Percentiles rank a stretch among this genome's conserved stretches.
phyloP scores from a whole-genome alignment of 2,888 invertebrate species.

The Pseudolycoriella hygida region DNA sequence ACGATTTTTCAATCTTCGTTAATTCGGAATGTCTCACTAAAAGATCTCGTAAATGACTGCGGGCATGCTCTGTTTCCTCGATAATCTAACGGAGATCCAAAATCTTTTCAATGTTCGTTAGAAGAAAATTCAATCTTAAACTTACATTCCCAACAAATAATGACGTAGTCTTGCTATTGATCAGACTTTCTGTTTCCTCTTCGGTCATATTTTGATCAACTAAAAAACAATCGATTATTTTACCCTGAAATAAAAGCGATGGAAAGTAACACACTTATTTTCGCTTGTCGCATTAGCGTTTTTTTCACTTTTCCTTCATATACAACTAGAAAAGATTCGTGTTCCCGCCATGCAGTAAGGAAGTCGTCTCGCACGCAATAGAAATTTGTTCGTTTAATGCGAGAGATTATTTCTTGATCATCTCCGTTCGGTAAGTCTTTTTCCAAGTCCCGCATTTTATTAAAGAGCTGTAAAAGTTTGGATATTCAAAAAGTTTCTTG shows the following conservation, averaged over 20 bases:
- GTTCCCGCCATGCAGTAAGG: conserved; percentile 25
- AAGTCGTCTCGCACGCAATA: conserved; percentile 27
- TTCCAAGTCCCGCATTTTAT: conserved; percentile 24
- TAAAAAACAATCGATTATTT: conserved; percentile 10
- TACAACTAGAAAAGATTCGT: conserved; percentile 23
- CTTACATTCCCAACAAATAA: conserved; percentile 28
- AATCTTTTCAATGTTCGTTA: too few relatives aligned
- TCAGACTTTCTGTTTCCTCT: conserved; percentile 27
- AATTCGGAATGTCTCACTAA: conserved; percentile 27
- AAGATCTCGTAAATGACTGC: conserved; percentile 23
- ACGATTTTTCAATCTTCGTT: conserved; percentile 26
- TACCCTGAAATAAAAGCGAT: neutral
- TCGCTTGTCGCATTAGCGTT: conserved; percentile 25
- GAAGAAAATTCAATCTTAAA: too few relatives aligned
- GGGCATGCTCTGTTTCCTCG: conserved; percentile 27
- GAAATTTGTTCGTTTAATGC: conserved; percentile 26
- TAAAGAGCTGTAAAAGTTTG: conserved; percentile 4
- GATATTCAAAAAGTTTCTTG: neutral
- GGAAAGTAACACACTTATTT: conserved; percentile 21
- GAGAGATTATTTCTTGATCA: conserved; percentile 24
- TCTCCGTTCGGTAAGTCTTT: conserved; percentile 21
- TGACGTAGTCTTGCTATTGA: conserved; percentile 26
- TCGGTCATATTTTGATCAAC: conserved; percentile 26
- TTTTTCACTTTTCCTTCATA: conserved; percentile 27
- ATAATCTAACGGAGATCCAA: conserved; percentile 21